phyloP scores from a whole-genome alignment of 2,113 vertebrate species.

The Lethenteron reissneri region DNA sequence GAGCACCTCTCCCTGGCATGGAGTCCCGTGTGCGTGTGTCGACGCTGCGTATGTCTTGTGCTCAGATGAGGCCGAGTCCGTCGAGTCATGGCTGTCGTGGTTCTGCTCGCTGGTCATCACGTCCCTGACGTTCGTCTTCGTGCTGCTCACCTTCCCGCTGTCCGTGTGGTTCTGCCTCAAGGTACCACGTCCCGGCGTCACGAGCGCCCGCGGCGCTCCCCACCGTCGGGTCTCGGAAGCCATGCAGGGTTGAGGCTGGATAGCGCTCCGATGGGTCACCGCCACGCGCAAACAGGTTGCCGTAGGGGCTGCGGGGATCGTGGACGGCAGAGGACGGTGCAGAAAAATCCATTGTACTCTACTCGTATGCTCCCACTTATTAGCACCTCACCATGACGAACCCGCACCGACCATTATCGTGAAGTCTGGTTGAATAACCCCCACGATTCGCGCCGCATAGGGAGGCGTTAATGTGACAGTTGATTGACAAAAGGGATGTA shows the following conservation, averaged over 20 bases:
- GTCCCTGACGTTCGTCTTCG: constrained; percentile 32
- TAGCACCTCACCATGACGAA: too few species aligned
- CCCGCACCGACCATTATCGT: too few species aligned
- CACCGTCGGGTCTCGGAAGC: not conserved
- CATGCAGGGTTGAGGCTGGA: not conserved
- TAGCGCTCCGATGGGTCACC: not conserved
- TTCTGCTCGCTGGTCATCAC: constrained; percentile 45
- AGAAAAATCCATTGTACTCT: not conserved
- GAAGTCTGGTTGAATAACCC: too few species aligned
- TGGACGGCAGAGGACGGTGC: not conserved
- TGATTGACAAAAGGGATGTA: too few species aligned
- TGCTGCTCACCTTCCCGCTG: constrained; percentile 45
- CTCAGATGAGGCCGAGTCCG: too few species aligned
- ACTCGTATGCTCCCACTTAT: too few species aligned
- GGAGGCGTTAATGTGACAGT: too few species aligned
- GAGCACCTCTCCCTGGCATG: too few species aligned
- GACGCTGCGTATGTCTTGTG: too few species aligned
- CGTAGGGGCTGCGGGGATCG: not conserved
- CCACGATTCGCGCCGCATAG: too few species aligned
- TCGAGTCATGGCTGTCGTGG: constrained; percentile 29
- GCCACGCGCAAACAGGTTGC: not conserved
- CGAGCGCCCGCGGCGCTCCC: not conserved
- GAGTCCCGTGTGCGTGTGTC: too few species aligned
- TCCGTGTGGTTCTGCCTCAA: constrained; percentile 64
- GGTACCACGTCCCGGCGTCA: constrained; percentile 20